A percentile compares a stretch with the other conserved stretches of the same genome.
These are phyloP conservation scores for Babyrousa celebensis DNA, from an alignment of 2,797 vertebrate genomes.

Conservation along the genomic window DNA sequence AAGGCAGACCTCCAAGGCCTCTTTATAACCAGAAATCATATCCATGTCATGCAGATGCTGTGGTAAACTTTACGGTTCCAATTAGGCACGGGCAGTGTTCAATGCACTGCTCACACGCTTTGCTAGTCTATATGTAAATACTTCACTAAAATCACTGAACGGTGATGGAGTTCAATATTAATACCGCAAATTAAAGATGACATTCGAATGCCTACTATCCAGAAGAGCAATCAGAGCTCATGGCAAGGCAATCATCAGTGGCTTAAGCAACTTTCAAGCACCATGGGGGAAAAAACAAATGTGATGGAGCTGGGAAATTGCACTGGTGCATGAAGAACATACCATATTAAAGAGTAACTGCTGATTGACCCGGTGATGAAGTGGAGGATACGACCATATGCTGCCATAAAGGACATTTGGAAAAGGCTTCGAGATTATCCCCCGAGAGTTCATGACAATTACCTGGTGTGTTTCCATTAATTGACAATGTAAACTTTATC, in stretches of 20 bases:
- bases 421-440: slow-evolving; percentile 80
- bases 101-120: slow-evolving; percentile 85
- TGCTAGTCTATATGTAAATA: slow-evolving; percentile 91
- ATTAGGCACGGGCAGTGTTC: slow-evolving; percentile 88
- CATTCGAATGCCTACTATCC: slow-evolving; percentile 86
- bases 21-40: slow-evolving; percentile 89
- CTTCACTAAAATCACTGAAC: slow-evolving; percentile 90
- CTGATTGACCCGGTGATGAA: slow-evolving; percentile 77
- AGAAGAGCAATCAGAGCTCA: slow-evolving; percentile 87
- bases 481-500: slow-evolving; percentile 83
- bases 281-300: slow-evolving; percentile 81
- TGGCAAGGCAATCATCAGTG: slow-evolving; percentile 84
- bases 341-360: slow-evolving; percentile 82
- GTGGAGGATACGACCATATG: slow-evolving; percentile 79
- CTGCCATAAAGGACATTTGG: slow-evolving; percentile 77
- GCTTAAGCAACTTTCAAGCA: slow-evolving; percentile 87
- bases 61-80: slow-evolving; percentile 89
- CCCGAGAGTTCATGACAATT: slow-evolving; percentile 79
- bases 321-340: slow-evolving; percentile 78
- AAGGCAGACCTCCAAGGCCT: slow-evolving; percentile 87
- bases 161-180: slow-evolving; percentile 89
- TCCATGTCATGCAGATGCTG: slow-evolving; percentile 85
- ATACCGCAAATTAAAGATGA: slow-evolving; percentile 90
- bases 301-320: slow-evolving; percentile 70
- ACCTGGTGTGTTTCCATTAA: slow-evolving; percentile 79